Evolutionary conservation across 2,888 invertebrate genomes (phyloP).

Genomic region (Hyles lineata): DNA sequence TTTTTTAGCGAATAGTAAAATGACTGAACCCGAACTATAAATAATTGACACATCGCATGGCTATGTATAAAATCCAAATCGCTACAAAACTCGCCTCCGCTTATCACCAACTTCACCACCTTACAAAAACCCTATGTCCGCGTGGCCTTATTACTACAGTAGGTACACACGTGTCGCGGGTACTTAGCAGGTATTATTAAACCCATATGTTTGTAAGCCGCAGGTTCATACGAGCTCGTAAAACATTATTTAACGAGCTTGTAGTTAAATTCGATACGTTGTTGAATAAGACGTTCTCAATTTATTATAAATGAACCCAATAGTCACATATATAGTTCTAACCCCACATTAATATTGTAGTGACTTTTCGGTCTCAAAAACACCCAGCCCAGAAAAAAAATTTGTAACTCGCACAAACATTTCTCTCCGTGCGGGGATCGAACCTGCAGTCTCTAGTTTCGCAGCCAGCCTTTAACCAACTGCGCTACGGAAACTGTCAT

Average conservation of each 20-base stretch:
- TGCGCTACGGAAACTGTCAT: too few relatives aligned
- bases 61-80: too few relatives aligned
- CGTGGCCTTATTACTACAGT: constrained; percentile 25
- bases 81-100: not conserved
- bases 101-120: not conserved
- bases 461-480: too few relatives aligned
- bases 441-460: too few relatives aligned
- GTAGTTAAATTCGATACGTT: not conserved
- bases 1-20: too few relatives aligned
- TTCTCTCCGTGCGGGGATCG: too few relatives aligned
- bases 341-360: too few relatives aligned
- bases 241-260: not conserved
- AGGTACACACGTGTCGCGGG: constrained; percentile 20
- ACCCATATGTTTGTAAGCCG: not conserved
- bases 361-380: too few relatives aligned
- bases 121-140: constrained; percentile 21
- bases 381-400: too few relatives aligned
- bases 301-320: not conserved
- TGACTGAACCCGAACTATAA: too few relatives aligned
- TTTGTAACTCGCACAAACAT: too few relatives aligned
- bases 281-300: not conserved
- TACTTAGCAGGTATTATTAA: constrained; percentile 8
- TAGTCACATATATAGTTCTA: not conserved
- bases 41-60: too few relatives aligned
- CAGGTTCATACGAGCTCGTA: constrained; percentile 1